These are phyloP conservation scores for Tringa solitaria DNA, from an alignment of 2,113 vertebrate species.

Conservation along the genomic window DNA sequence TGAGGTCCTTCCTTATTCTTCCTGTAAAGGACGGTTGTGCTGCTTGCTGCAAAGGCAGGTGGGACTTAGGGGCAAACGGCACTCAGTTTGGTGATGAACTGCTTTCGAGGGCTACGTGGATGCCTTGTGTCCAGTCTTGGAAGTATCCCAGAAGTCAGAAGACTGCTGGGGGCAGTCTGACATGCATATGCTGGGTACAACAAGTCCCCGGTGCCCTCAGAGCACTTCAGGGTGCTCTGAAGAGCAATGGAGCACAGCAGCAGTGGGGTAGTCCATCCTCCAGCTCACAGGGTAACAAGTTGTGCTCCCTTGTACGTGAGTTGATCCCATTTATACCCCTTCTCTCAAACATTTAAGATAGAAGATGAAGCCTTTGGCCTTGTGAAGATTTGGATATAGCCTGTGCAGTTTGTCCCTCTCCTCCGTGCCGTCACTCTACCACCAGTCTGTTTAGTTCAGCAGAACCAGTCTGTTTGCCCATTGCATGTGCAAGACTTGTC, in stretches of 20 bases:
- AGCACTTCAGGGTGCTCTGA: neutral
- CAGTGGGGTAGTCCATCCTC: neutral
- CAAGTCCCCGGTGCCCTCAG: neutral
- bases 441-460: neutral
- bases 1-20: neutral
- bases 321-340: neutral
- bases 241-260: fast-evolving
- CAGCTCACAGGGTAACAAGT: neutral
- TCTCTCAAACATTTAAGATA: neutral
- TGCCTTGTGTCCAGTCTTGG: neutral
- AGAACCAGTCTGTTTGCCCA: neutral
- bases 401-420: neutral
- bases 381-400: neutral
- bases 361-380: neutral
- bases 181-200: fast-evolving
- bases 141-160: neutral
- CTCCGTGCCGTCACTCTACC: neutral
- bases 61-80: neutral
- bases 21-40: neutral
- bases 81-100: neutral
- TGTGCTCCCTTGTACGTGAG: fast-evolving
- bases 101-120: neutral
- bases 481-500: neutral
- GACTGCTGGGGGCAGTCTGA: neutral
- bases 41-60: neutral